Conservation (phyloP, 2,797 vertebrate species). For the Acrocephalus scirpaceus region DNA sequence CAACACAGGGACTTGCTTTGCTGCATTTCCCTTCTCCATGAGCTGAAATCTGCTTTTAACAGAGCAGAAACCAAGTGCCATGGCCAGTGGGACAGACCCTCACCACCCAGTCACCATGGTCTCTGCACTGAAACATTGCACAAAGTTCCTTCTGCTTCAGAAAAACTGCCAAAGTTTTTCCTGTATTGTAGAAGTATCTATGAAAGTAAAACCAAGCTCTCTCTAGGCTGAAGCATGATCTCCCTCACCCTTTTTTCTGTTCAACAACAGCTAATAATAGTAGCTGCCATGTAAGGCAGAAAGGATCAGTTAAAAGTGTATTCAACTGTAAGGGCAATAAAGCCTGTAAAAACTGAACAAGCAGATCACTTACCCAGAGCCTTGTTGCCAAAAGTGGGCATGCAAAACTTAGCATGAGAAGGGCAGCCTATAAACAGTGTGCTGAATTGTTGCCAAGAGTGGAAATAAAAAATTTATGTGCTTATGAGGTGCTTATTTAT, state of each 20-base stretch:
- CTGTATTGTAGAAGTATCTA: not conserved
- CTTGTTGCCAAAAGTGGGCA: not conserved
- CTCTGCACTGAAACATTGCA: not conserved
- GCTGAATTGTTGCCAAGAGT: not conserved
- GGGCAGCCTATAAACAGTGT: not conserved
- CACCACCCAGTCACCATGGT: not conserved
- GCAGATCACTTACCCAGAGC: not conserved
- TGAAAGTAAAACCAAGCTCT: not conserved
- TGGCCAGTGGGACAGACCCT: not conserved
- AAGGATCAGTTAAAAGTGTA: not conserved
- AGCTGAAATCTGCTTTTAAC: not conserved
- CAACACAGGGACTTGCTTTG: not conserved
- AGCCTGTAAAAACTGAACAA: not conserved
- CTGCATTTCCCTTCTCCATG: not conserved
- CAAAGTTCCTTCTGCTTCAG: not conserved
- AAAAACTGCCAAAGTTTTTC: not conserved
- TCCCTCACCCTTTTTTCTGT: not conserved
- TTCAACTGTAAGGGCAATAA: not conserved
- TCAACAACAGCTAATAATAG: conserved; percentile 4
- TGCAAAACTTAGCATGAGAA: not conserved
- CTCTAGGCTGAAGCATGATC: not conserved
- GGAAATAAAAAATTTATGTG: not conserved
- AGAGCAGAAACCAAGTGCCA: not conserved
- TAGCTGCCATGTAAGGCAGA: not conserved
- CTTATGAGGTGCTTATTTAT: too few relatives aligned